These are phyloP conservation scores for Hipposideros larvatus DNA, from an alignment of 2,797 vertebrate species.

Conservation along the genomic window DNA sequence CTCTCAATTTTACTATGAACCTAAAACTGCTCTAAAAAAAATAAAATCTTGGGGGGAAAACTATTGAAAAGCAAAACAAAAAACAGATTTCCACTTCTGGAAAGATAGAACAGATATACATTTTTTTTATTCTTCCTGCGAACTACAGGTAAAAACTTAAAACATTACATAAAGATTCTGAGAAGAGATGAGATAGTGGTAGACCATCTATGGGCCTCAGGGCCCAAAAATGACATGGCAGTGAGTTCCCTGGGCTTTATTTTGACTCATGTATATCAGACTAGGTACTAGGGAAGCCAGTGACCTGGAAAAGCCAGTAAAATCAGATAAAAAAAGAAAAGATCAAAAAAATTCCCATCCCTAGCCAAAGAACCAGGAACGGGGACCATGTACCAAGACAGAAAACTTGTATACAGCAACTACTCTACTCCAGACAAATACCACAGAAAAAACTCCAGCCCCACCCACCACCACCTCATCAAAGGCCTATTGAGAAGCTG, in stretches of 20 bases:
- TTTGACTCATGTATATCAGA: conserved; percentile 13
- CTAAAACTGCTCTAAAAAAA: background rate
- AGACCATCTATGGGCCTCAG: background rate
- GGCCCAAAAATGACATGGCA: background rate
- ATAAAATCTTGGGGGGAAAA: background rate
- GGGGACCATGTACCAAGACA: background rate
- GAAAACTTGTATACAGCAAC: conserved; percentile 8
- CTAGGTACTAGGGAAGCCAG: background rate
- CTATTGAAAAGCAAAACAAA: background rate
- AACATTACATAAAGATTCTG: background rate
- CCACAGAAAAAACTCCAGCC: background rate
- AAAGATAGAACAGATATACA: conserved; percentile 1
- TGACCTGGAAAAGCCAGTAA: background rate
- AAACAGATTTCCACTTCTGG: background rate
- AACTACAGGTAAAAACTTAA: conserved; percentile 21
- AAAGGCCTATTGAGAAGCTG: background rate
- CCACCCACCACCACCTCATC: background rate
- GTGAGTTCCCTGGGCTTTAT: conserved; percentile 1
- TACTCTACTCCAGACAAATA: background rate
- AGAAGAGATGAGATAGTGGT: background rate
- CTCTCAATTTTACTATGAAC: background rate
- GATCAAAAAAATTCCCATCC: background rate
- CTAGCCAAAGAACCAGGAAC: background rate
- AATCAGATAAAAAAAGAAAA: background rate
- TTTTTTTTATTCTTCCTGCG: background rate